Percentiles rank a stretch among this genome's conserved stretches.
Conservation (phyloP, 2,797 vertebrate species). For the Enteromius thamalakanensis region DNA sequence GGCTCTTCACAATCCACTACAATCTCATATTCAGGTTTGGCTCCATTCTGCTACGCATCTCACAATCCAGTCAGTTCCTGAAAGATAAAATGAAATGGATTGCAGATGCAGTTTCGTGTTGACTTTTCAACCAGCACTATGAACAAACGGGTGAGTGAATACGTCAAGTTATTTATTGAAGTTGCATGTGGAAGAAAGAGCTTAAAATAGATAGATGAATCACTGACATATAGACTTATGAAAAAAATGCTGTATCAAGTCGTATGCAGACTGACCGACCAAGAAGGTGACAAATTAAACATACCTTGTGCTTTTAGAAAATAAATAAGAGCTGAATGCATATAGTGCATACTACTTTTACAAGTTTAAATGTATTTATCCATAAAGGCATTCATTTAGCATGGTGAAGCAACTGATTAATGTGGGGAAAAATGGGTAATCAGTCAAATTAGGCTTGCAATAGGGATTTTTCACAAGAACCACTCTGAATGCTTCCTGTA, state of each 20-base stretch:
- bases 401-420: neutral
- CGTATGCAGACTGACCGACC: neutral
- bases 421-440: neutral
- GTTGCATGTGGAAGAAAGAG: neutral
- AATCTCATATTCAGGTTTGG: neutral
- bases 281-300: neutral
- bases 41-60: neutral
- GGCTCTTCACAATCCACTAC: neutral
- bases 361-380: neutral
- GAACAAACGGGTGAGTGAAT: neutral
- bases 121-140: slow-evolving; percentile 2
- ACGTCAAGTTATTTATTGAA: neutral
- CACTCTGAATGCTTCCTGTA: neutral
- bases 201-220: neutral
- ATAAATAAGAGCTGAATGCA: neutral
- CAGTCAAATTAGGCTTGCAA: neutral
- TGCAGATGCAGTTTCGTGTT: slow-evolving; percentile 16
- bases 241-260: neutral
- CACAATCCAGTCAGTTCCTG: slow-evolving; percentile 1
- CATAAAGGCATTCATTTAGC: neutral
- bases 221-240: slow-evolving; percentile 2
- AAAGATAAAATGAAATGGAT: slow-evolving; percentile 16
- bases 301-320: neutral
- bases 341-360: neutral
- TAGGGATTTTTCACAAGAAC: neutral